Conservation (phyloP, 2,888 invertebrate species). For the Pammene aurita region DNA sequence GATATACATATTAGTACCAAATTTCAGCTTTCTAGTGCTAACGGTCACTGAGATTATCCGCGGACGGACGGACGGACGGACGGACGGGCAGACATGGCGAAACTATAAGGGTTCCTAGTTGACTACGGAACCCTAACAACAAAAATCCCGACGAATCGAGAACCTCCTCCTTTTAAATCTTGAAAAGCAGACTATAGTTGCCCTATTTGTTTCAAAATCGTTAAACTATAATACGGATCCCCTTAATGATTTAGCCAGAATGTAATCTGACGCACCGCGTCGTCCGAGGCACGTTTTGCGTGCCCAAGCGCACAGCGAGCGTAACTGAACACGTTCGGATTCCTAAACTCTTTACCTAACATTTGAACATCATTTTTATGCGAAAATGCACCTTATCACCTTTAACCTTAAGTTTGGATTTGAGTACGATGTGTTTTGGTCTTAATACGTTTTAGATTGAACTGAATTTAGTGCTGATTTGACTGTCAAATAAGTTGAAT, state of each 20-base stretch:
- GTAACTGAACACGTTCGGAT: slow-evolving; percentile 26
- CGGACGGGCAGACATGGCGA: too few species aligned
- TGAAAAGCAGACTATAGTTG: too few species aligned
- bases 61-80: too few species aligned
- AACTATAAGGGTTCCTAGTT: too few species aligned
- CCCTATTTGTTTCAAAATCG: not conserved
- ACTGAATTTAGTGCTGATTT: slow-evolving; percentile 11
- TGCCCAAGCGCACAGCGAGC: slow-evolving; percentile 10
- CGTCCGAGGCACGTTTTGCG: slow-evolving; percentile 22
- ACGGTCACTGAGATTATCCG: too few species aligned
- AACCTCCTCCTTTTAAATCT: too few species aligned
- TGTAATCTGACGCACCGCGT: slow-evolving; percentile 30
- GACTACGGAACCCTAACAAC: too few species aligned
- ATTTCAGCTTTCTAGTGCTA: too few species aligned
- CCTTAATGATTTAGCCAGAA: slow-evolving; percentile 38
- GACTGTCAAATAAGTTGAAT: not conserved
- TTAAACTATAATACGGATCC: slow-evolving; percentile 1
- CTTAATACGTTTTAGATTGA: slow-evolving; percentile 7
- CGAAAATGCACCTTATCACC: not conserved
- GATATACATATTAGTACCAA: too few species aligned
- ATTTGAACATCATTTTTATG: not conserved
- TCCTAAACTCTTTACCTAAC: not conserved
- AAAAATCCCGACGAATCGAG: too few species aligned
- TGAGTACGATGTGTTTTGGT: not conserved
- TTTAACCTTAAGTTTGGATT: not conserved